These are phyloP conservation scores for Aegithalos caudatus DNA, from an alignment of 2,113 vertebrate species.

Conservation along the genomic window DNA sequence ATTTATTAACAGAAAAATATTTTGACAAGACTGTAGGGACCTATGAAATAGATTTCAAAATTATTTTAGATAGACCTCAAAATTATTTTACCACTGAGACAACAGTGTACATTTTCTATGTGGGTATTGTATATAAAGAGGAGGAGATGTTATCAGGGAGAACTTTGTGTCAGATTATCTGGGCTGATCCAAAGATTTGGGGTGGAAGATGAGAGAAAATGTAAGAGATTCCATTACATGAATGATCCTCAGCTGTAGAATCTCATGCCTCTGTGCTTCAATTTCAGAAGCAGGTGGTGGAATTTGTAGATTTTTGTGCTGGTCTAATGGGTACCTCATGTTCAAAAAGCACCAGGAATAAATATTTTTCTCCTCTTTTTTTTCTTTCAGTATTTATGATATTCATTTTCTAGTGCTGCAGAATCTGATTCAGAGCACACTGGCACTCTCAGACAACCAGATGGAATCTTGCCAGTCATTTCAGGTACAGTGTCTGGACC, in stretches of 20 bases:
- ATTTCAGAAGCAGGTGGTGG: neutral
- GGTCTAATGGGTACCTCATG: neutral
- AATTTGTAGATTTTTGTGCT: neutral
- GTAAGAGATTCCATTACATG: neutral
- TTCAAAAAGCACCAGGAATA: neutral
- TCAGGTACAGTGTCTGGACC: constrained; percentile 75
- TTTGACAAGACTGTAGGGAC: neutral
- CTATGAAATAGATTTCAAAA: neutral
- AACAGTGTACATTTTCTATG: neutral
- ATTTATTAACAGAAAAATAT: neutral
- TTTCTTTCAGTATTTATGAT: constrained; percentile 79
- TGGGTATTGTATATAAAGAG: neutral
- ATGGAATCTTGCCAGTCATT: constrained; percentile 89
- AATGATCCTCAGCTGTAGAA: neutral
- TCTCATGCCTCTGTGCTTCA: neutral
- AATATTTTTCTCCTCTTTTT: neutral
- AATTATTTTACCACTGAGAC: neutral
- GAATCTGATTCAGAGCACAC: constrained; percentile 92
- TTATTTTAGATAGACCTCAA: neutral
- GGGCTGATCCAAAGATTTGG: neutral
- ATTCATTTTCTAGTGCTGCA: constrained; percentile 88
- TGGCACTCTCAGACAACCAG: constrained; percentile 89
- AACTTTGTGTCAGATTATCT: neutral
- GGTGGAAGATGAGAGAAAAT: neutral
- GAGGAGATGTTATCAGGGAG: neutral